Evolutionary conservation across 2,113 vertebrate genomes (phyloP), one percentile per base, ranked within the genome.

Genomic region (Oriolus oriolus): DNA sequence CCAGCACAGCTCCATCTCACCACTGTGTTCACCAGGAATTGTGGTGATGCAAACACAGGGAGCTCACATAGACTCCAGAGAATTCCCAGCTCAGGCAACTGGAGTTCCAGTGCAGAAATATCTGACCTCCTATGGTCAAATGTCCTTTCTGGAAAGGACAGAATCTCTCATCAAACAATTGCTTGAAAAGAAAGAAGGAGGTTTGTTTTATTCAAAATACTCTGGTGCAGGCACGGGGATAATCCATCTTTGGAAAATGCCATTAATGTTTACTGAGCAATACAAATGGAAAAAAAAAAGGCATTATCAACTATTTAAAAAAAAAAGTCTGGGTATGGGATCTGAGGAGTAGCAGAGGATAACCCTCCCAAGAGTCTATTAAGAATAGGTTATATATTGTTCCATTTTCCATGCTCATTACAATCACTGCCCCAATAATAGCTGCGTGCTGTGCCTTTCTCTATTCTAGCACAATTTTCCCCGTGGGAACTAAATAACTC

Each of bases 401-500:
- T 96, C 91, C 64, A 91, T 97, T 97, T 96, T 95, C 95, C 90
- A 92, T 83, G 92, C 89, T 96, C 79, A 95, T 96, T 96, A 95
- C 92, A 92, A 95, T 95, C 87, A 93, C 74, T 94, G 60, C 84
- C 94, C 87, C 69, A 88, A 70, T 96, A 96, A 95, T 73, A 95
- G 89, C 87, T 86, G 70, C 42, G 22, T 86, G 87, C 81, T 87
- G 95, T 76, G 89, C 37, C 33, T 84, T 90, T 91, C 79, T 57
- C 78, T 91, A 90, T 91, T 95, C 95, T 90, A 78, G 69, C 23
- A 86, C 49, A 91, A 90, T 93, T 95, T 84, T 91, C 87, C 94
- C 88, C 37, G 2, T 64, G 81, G 87, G 91, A 95, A 91, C 64
- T 59, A 89, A 93, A 70, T 78, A 90, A 78, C 82, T 91, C 86